Evolutionary conservation across 2,113 vertebrate genomes (phyloP), one percentile per base, ranked within the genome.

Genomic region (Clarias magur): DNA sequence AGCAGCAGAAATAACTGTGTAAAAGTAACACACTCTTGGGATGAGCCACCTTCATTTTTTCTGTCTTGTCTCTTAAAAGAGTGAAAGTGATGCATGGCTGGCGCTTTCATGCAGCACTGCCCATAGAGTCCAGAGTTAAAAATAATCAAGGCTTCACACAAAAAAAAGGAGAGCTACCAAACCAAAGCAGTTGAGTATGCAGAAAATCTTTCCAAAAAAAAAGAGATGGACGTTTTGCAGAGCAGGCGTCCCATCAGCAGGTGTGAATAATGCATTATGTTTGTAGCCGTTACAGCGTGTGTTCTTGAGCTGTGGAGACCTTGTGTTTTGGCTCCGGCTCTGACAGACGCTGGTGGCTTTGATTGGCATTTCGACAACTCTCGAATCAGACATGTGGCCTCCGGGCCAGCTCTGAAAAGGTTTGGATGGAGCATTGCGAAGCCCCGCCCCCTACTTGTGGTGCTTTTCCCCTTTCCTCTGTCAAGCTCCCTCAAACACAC

Each of bases 361-460:
- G 89, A 91, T 87, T 10, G 84, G 82, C 87, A 78, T 80, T 80
- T 88, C 90, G 88, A 90, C 91, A 89, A 88, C 57, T 83, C 76
- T 89, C 79, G 48, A 54, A 83, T 91, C 81, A 79, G 53, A 60
- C 53, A 82, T 19, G 21, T 76, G 65, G 65, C 38, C 82, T 80
- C 57, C 21, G 30, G 83, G 57, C 65, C 54, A 70, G 38, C 82
- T 68, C n/a, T 38, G 15, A 75, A 54, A 75, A 62, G 17, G 56
- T 15, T 63, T 62, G 23, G 48, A 21, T n/a, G 19, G 0, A 53
- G 59, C 27, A n/a, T 87, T 75, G 34, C 34, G n/a, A 82, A 75
- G 25, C 53, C 15, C 30, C 19, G 0, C 56, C 81, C 25, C 56
- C 7, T 73, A 1, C 38, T 57, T 54, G 56, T 59, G 68, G 73